Percentiles rank a stretch among this genome's conserved stretches.
phyloP scores from a whole-genome alignment of 35 echinoderm and acorn worm genomes.

The Amphiura filiformis region DNA sequence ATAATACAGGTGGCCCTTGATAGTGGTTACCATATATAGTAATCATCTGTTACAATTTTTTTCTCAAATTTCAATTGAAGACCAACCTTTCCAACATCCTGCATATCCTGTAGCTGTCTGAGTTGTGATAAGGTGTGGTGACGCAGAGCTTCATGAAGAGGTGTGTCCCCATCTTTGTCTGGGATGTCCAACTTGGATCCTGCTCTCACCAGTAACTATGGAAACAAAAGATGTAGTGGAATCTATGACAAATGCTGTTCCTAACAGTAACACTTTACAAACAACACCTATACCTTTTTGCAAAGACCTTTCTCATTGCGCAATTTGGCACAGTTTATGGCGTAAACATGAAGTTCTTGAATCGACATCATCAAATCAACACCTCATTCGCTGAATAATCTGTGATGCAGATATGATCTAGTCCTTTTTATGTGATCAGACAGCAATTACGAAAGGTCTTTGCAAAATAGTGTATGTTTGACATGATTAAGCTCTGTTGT shows the following conservation, averaged over 20 bases:
- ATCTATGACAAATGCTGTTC: not conserved
- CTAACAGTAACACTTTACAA: not conserved
- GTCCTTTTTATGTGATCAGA: too few relatives aligned
- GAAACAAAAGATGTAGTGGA: conserved; percentile 9
- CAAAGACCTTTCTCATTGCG: not conserved
- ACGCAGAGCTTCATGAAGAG: conserved; percentile 82
- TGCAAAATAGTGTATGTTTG: too few relatives aligned
- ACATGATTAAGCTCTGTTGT: too few relatives aligned
- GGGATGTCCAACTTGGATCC: conserved; percentile 89
- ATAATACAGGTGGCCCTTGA: too few relatives aligned
- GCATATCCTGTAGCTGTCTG: conserved; percentile 98
- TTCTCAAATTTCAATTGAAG: too few relatives aligned
- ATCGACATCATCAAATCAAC: too few relatives aligned
- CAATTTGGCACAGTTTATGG: not conserved
- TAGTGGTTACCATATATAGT: too few relatives aligned
- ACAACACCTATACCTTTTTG: not conserved
- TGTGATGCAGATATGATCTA: too few relatives aligned
- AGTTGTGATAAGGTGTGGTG: conserved; percentile 98
- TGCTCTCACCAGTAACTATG: conserved; percentile 77
- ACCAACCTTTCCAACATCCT: conserved; percentile 99
- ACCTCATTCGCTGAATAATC: too few relatives aligned
- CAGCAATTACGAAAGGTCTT: too few relatives aligned
- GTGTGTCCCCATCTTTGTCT: conserved; percentile 92
- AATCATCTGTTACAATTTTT: too few relatives aligned
- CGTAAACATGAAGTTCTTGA: too few relatives aligned